Percentiles rank a stretch among this genome's conserved stretches.
Evolutionary conservation across 2,113 vertebrate genomes (phyloP).

Genomic region (Semnornis frantzii): DNA sequence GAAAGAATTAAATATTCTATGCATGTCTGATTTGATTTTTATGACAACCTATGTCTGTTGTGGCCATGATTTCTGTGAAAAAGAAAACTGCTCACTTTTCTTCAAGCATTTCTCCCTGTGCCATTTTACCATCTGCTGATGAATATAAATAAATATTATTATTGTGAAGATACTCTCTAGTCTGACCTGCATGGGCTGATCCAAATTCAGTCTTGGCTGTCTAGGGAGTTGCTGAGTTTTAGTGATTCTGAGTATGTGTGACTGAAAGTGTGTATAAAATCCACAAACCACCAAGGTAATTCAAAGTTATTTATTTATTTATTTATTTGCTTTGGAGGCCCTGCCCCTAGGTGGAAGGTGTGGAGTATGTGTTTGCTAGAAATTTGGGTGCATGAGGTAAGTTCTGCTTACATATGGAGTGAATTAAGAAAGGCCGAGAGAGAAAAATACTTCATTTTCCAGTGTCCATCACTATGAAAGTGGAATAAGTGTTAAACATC

Average conservation of each 20-base stretch:
- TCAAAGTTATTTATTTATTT: background rate
- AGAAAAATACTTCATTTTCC: conserved; percentile 49
- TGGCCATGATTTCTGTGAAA: background rate
- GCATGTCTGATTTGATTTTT: background rate
- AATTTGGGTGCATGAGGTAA: conserved; percentile 41
- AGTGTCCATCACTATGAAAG: conserved; percentile 26
- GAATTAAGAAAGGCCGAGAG: conserved; percentile 43
- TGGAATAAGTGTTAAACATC: conserved; percentile 18
- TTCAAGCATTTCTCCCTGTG: background rate
- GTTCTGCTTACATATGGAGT: conserved; percentile 44
- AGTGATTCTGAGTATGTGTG: conserved; percentile 44
- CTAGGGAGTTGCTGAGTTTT: conserved; percentile 21
- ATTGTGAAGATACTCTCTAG: conserved; percentile 43
- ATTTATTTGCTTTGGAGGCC: conserved; percentile 32
- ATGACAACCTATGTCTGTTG: background rate
- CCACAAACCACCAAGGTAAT: conserved; percentile 28
- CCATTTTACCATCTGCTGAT: conserved; percentile 44
- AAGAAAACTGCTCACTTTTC: background rate
- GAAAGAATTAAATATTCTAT: background rate
- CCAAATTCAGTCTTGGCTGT: conserved; percentile 42
- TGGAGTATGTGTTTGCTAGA: background rate
- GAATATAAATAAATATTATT: conserved; percentile 42
- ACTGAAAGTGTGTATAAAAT: conserved; percentile 8
- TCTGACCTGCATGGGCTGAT: conserved; percentile 21
- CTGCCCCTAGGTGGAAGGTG: background rate